phyloP scores from a whole-genome alignment of 2,113 vertebrate genomes.

The Onychostruthus taczanowskii region DNA sequence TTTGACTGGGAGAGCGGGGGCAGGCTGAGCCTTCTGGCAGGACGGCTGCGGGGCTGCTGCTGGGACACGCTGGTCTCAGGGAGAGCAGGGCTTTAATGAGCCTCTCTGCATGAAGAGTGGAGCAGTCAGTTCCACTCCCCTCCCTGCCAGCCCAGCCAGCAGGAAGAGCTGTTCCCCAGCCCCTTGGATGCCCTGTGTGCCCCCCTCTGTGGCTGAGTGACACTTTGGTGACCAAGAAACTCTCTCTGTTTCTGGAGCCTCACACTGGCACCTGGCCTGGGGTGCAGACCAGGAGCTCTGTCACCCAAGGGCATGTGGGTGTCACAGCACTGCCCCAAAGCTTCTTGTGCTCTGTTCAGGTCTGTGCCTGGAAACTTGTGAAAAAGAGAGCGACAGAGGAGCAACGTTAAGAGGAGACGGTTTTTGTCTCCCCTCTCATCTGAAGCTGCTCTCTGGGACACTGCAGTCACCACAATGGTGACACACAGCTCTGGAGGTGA shows the following conservation, averaged over 20 bases:
- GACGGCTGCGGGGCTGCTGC: neutral
- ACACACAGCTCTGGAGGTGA: neutral
- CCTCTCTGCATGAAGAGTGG: neutral
- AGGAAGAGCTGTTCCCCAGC: neutral
- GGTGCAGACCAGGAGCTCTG: neutral
- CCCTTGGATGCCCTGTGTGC: fast-evolving
- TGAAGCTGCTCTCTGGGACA: neutral
- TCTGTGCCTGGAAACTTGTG: neutral
- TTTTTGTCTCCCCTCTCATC: neutral
- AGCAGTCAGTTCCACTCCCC: neutral
- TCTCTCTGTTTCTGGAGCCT: neutral
- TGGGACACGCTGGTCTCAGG: fast-evolving
- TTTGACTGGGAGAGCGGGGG: neutral
- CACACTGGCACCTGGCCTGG: neutral
- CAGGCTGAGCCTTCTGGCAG: neutral
- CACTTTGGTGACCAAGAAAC: neutral
- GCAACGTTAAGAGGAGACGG: fast-evolving
- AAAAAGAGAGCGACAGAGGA: neutral
- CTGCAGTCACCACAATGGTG: fast-evolving
- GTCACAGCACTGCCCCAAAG: neutral
- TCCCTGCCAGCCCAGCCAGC: neutral
- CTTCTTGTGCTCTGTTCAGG: neutral
- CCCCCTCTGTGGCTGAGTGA: fast-evolving
- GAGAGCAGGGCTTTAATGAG: neutral
- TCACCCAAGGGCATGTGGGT: fast-evolving